Base-by-base conservation (phyloP, 2,113 vertebrate genomes). In the Phaetusa simplex region DNA sequence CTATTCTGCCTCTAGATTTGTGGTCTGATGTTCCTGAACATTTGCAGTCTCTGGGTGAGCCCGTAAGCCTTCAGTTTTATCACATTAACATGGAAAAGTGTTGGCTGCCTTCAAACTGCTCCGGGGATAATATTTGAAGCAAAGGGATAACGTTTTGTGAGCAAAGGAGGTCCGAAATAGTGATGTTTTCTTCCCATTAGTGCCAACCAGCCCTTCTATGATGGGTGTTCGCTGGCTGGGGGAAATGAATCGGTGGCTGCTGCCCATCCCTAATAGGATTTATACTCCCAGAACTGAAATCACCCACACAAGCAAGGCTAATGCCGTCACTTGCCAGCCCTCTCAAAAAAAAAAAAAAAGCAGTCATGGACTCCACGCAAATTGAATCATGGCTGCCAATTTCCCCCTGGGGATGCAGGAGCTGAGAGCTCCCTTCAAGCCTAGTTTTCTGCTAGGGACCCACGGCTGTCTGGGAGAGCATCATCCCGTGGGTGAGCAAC, bases 181-280 rank as follows among this genome's bases (percentile, higher is more conserved):
- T 1, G 8, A 69, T 19, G 43, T 56, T 91, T 85, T 94, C 87
- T 88, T 90, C 53, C 84, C 1, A 4, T 77, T 65, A 90, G 12
- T 4, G 6, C 43, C 40, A 76, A 69, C 47, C 62, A 65, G 32
- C 40, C 43, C 67, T 90, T 83, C 87, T 69, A 22, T 70, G 85
- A 94, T 78, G 69, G 80, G 59, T 67, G 70, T 92, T 96, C 0
- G 0, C 66, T 93, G 87, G 64, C 38, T 91, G 52, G 52, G 66
- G 59, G 77, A 97, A 88, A 92, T 59, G 42, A 92, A 77, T 82
- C 2, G 13, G 56, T 79, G 78, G 70, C 55, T 72, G 92, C 69
- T 95, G 64, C 53, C 88, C 64, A 96, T 87, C 56, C 64, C 87
- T 94, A 72, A 81, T 22, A 85, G 93, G 80, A 94, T 93, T 90